phyloP scores from a whole-genome alignment of 30 jellyfish, hydroid and myxozoan species.

The Aurelia sp. region DNA sequence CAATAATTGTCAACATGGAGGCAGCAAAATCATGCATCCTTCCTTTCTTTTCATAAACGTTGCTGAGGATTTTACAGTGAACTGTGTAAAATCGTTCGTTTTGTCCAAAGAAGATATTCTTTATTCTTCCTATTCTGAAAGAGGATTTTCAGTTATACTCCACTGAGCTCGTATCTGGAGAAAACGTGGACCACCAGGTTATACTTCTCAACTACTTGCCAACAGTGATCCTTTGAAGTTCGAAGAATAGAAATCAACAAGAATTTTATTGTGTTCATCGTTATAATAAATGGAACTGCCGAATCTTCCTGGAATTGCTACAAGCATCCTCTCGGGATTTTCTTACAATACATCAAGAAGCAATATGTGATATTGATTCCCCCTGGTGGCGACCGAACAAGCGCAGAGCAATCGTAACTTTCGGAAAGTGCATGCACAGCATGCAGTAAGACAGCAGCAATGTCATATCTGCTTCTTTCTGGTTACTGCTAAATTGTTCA shows the following conservation, averaged over 20 bases:
- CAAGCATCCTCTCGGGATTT: background rate
- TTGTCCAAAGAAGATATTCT: background rate
- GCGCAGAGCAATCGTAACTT: too few relatives aligned
- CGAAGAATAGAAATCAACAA: conserved; percentile 64
- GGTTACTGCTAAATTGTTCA: too few relatives aligned
- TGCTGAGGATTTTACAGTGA: background rate
- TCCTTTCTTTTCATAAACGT: conserved; percentile 2
- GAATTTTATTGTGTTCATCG: background rate
- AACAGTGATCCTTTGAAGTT: background rate
- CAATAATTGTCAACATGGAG: background rate
- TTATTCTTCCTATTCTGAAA: too few relatives aligned
- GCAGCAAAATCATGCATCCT: background rate
- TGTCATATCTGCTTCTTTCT: too few relatives aligned
- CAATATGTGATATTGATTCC: conserved; percentile 14
- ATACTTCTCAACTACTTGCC: background rate
- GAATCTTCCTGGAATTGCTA: background rate
- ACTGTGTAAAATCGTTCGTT: conserved; percentile 1
- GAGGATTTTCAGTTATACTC: too few relatives aligned
- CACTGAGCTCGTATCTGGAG: too few relatives aligned
- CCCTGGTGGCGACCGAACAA: conserved; percentile 23
- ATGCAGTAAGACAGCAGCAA: too few relatives aligned
- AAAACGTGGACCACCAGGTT: background rate
- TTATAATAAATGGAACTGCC: background rate
- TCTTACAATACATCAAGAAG: background rate
- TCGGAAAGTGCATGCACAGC: too few relatives aligned